These are phyloP conservation scores for Drosophila atroscutellata DNA, from an alignment of 2,888 invertebrate species.

Conservation along the genomic window DNA sequence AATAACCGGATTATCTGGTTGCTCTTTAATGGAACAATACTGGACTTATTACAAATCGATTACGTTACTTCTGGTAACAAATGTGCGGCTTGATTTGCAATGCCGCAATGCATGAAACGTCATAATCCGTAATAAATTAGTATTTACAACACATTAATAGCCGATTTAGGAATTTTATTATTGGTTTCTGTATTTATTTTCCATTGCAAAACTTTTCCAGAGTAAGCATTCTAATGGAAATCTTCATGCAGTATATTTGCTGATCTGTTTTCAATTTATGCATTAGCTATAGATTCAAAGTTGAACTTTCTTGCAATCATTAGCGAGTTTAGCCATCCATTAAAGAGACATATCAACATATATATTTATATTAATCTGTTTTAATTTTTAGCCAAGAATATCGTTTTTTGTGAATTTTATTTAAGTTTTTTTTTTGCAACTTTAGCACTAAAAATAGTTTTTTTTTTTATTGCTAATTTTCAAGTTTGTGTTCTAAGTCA, in stretches of 20 bases:
- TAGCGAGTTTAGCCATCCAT: not conserved
- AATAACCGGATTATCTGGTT: slow-evolving; percentile 47
- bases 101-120: slow-evolving; percentile 9
- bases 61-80: slow-evolving; percentile 1
- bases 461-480: not conserved
- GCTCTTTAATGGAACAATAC: slow-evolving; percentile 20
- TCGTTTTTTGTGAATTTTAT: not conserved
- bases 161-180: not conserved
- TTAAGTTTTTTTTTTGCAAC: not conserved
- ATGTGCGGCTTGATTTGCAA: not conserved
- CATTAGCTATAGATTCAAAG: not conserved
- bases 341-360: no score
- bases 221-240: not conserved
- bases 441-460: not conserved
- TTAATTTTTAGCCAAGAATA: not conserved
- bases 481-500: slow-evolving; percentile 67
- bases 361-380: not conserved
- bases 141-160: slow-evolving; percentile 17
- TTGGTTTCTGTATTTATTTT: not conserved
- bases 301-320: not conserved
- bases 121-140: slow-evolving; percentile 3
- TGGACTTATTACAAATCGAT: slow-evolving; percentile 2
- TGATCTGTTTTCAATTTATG: not conserved
- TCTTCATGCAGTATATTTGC: slow-evolving; percentile 2
- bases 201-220: slow-evolving; percentile 1